Conservation (phyloP, 2,797 vertebrate genomes). For the Vireo griseus region DNA sequence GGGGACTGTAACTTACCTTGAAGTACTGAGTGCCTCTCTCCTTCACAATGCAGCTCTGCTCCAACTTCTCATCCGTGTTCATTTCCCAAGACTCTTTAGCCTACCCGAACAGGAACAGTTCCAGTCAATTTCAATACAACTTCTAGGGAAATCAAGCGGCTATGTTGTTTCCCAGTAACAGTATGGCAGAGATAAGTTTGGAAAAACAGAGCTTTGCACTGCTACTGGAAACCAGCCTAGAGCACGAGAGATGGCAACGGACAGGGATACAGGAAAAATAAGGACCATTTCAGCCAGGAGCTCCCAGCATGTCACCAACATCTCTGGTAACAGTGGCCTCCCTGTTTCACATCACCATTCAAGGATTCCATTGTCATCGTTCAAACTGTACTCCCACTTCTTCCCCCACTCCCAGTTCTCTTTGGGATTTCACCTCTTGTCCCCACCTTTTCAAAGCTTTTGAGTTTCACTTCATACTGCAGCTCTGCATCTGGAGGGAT, state of each 20-base stretch:
- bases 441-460: conserved; percentile 91
- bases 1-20: conserved; percentile 78
- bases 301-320: neutral
- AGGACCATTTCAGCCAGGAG: neutral
- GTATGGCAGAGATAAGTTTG: neutral
- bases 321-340: neutral
- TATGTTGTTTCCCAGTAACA: neutral
- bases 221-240: neutral
- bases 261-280: neutral
- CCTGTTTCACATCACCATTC: neutral
- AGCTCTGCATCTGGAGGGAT: conserved; percentile 86
- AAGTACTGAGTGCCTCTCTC: conserved; percentile 94
- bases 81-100: conserved; percentile 99
- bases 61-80: conserved; percentile 88
- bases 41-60: conserved; percentile 90
- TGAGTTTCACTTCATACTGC: conserved; percentile 87
- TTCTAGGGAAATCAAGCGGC: neutral
- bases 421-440: neutral
- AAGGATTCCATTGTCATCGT: neutral
- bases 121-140: neutral
- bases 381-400: neutral
- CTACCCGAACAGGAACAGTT: conserved; percentile 66
- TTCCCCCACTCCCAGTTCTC: neutral
- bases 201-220: neutral
- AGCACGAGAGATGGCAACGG: rapidly evolving